Evolutionary conservation across 2,797 vertebrate species (phyloP), one percentile per base, ranked within the genome.

Genomic region (Chelon labrosus): DNA sequence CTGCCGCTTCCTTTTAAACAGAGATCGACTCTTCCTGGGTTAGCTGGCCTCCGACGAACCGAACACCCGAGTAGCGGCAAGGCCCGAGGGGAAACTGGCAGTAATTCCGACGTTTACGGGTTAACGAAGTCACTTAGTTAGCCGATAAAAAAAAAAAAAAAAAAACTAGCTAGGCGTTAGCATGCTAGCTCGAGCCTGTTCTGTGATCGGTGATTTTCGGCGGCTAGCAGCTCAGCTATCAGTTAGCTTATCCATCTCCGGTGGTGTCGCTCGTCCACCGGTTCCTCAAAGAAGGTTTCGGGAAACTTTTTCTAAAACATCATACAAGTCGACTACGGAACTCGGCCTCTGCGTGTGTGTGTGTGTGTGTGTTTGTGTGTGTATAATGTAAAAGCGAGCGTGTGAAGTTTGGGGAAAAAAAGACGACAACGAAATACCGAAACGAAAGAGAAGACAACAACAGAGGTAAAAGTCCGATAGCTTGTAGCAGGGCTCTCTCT

Each of bases 241-340:
- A 19, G 82, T 84, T 93, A 94, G 93, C 94, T 92, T 85, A 86
- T 92, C 93, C 94, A 95, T 95, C 89, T 79, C 90, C 64, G 82
- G 80, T 77, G 81, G 75, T 52, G 77, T 79, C 75, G 70, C 82
- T 82, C 84, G 85, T 77, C 76, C 86, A 79, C 88, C 89, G 81
- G 89, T 86, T 92, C 83, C 77, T 82, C 65, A 74, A 81, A 89
- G 75, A 85, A 60, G 70, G 74, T 80, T 87, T 86, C 68, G 2
- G 65, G 37, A 87, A 31, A 84, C 79, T 91, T 90, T 22, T 70
- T 59, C 11, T 56, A 77, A 89, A 86, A 86, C 74, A 64, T 73
- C 65, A 67, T 75, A 60, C 60, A 70, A 65, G 87, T 47, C 56
- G 39, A 16, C 14, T 1, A 49, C 22, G 1, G 16, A 7, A 2